phyloP scores from a whole-genome alignment of 1,140 invertebrate species.

The Adoxophyes honmai region DNA sequence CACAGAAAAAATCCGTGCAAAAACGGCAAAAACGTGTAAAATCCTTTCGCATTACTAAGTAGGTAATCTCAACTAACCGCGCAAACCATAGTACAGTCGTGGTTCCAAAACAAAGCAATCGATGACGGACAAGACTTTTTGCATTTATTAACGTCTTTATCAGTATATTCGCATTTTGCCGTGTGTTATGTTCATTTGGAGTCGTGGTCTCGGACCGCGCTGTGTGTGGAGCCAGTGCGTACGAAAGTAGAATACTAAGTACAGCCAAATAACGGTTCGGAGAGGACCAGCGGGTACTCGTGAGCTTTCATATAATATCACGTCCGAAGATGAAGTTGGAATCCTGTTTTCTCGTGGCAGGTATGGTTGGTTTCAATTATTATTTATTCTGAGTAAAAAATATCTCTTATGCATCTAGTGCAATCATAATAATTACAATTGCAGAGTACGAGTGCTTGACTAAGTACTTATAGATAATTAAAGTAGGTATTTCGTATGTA shows the following conservation, averaged over 20 bases:
- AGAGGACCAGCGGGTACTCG: neutral
- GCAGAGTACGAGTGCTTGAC: no score
- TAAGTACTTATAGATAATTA: no score
- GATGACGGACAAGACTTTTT: conserved; percentile 38
- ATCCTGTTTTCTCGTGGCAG: conserved; percentile 7
- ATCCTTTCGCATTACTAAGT: conserved; percentile 40
- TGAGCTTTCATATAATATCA: neutral
- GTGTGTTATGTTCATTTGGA: conserved; percentile 49
- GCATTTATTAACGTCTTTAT: conserved; percentile 39
- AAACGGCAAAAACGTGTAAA: conserved; percentile 16
- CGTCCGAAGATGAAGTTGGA: neutral
- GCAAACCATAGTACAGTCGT: neutral
- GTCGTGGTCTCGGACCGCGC: conserved; percentile 26
- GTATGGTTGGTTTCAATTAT: neutral
- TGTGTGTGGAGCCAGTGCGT: conserved; percentile 10
- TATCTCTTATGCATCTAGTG: no score
- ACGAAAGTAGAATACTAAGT: conserved; percentile 10
- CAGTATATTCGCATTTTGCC: conserved; percentile 36
- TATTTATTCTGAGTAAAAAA: no score
- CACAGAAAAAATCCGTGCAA: conserved; percentile 21
- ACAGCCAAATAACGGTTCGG: neutral
- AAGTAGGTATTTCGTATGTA: no score
- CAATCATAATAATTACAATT: no score
- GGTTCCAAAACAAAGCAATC: conserved; percentile 43
- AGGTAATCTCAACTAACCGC: no score